Percentiles rank a stretch among this genome's conserved stretches.
Evolutionary conservation across 2,113 vertebrate species (phyloP).

Genomic region (Chaenocephalus aceratus): DNA sequence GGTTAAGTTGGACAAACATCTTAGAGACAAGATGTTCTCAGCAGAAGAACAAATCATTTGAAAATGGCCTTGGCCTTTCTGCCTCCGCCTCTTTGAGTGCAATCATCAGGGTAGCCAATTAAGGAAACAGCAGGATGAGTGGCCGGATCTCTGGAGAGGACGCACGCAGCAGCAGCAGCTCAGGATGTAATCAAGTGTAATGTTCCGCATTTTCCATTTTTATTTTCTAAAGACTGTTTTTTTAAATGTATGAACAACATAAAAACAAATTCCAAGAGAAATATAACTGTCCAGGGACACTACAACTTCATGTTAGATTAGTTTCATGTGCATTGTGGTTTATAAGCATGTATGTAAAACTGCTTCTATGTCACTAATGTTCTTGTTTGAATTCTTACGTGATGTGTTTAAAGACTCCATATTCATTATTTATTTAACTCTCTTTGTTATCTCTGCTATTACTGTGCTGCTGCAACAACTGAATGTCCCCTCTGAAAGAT

Average conservation of each 20-base stretch:
- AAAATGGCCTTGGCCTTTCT: conserved; percentile 38
- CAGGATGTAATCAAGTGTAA: conserved; percentile 43
- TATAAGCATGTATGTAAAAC: too few relatives aligned
- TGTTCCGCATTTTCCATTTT: conserved; percentile 24
- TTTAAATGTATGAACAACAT: conserved; percentile 3
- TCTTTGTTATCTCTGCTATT: background rate
- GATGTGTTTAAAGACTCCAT: too few relatives aligned
- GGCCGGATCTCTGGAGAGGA: conserved; percentile 43
- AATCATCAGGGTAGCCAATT: conserved; percentile 72
- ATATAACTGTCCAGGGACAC: background rate
- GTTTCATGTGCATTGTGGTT: background rate
- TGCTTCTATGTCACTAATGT: too few relatives aligned
- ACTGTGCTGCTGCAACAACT: background rate
- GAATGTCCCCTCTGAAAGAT: background rate
- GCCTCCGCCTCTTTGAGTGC: conserved; percentile 25
- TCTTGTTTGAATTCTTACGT: too few relatives aligned
- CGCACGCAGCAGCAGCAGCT: conserved; percentile 13
- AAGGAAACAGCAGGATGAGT: conserved; percentile 48
- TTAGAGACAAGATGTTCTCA: conserved; percentile 49
- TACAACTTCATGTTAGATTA: background rate
- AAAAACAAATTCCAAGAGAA: background rate
- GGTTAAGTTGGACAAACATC: conserved; percentile 51
- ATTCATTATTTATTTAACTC: background rate
- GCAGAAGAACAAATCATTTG: conserved; percentile 10
- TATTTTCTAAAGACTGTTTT: too few relatives aligned